Conservation (phyloP, 92 coral and sea anemone genomes). For the Porites rus region DNA sequence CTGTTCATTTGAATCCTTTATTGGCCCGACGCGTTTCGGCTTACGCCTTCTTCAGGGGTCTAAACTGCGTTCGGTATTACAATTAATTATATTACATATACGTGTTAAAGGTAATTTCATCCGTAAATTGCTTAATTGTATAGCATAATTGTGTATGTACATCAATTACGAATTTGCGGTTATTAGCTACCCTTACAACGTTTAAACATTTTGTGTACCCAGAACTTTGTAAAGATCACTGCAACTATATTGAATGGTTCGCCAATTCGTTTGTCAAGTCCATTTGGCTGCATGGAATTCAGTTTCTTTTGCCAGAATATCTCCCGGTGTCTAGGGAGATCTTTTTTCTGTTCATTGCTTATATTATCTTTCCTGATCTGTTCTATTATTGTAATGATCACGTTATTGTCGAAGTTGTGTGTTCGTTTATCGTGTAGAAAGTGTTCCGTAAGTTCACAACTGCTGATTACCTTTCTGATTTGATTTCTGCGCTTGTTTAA, state of each 20-base stretch:
- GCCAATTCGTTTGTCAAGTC: conserved; percentile 29
- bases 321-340: conserved; percentile 5
- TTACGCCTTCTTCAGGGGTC: too few relatives aligned
- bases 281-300: not conserved
- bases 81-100: too few relatives aligned
- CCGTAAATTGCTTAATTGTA: too few relatives aligned
- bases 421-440: conserved; percentile 17
- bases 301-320: conserved; percentile 11
- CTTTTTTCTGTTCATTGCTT: conserved; percentile 14
- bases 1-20: too few relatives aligned
- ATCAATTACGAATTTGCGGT: too few relatives aligned
- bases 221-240: too few relatives aligned
- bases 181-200: too few relatives aligned
- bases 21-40: too few relatives aligned
- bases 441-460: conserved; percentile 31
- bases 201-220: too few relatives aligned
- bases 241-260: not conserved
- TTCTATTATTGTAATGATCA: not conserved
- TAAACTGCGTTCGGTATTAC: too few relatives aligned
- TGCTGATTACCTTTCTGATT: conserved; percentile 6
- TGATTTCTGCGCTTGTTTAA: conserved; percentile 35
- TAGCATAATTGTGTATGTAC: too few relatives aligned
- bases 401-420: conserved; percentile 20
- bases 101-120: too few relatives aligned
- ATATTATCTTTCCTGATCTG: conserved; percentile 24